These are phyloP conservation scores for Agapostemon virescens DNA, from an alignment of 2,888 invertebrate species.

Conservation along the genomic window DNA sequence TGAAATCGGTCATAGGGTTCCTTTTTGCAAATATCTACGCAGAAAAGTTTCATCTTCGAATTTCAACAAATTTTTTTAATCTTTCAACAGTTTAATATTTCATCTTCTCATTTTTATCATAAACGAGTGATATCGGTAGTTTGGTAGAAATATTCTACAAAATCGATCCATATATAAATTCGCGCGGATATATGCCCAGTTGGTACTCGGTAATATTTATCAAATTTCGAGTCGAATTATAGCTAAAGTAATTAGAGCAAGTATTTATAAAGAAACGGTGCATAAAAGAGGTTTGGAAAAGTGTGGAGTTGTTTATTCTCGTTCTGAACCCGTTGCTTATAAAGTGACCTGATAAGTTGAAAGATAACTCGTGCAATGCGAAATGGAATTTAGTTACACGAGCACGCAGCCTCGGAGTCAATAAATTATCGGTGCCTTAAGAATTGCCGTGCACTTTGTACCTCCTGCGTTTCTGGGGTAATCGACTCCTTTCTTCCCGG, in stretches of 20 bases:
- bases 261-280: not conserved
- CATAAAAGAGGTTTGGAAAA: not conserved
- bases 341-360: not conserved
- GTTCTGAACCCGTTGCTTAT: no score
- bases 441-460: not conserved
- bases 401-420: not conserved
- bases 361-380: not conserved
- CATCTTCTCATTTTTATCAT: no score
- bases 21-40: no score
- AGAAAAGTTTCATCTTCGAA: no score
- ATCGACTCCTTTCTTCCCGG: not conserved
- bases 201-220: not conserved
- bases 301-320: not conserved
- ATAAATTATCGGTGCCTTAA: not conserved
- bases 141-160: no score
- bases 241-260: not conserved
- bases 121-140: no score
- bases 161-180: not conserved
- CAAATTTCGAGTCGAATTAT: not conserved
- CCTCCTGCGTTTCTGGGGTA: not conserved
- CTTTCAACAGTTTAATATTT: no score
- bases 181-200: not conserved
- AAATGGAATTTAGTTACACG: not conserved
- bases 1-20: no score
- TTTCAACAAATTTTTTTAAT: no score